phyloP scores from a whole-genome alignment of 1,140 invertebrate genomes.

The Zelostemma sp. region DNA sequence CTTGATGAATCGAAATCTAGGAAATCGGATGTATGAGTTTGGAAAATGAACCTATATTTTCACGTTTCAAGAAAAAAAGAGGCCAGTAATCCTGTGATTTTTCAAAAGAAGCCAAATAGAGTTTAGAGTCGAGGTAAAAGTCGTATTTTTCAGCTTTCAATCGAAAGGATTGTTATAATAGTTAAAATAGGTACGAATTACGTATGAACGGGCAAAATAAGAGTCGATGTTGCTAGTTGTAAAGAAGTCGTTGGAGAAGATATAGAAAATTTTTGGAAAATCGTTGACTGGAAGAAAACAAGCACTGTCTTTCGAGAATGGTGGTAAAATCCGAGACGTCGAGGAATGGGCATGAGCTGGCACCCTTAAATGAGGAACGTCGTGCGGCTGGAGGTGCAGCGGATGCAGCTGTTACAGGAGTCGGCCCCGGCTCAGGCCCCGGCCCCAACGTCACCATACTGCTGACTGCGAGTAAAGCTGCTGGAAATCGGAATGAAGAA shows the following conservation, averaged over 20 bases:
- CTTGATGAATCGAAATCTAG: too few species aligned
- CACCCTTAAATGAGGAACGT: slow-evolving; percentile 77
- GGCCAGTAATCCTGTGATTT: too few species aligned
- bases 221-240: too few species aligned
- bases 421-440: too few species aligned
- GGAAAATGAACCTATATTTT: too few species aligned
- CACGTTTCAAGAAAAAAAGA: too few species aligned
- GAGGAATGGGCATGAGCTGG: slow-evolving; percentile 81
- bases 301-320: slow-evolving; percentile 48
- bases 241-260: too few species aligned
- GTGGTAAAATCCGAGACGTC: slow-evolving; percentile 71
- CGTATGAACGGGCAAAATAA: too few species aligned
- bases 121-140: not conserved
- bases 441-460: slow-evolving; percentile 62
- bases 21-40: not conserved
- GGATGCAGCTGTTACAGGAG: too few species aligned
- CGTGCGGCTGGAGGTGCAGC: slow-evolving; percentile 56
- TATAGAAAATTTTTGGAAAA: not conserved
- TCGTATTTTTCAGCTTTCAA: not conserved
- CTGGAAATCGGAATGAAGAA: slow-evolving; percentile 61
- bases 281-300: not conserved
- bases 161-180: too few species aligned
- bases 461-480: slow-evolving; percentile 66
- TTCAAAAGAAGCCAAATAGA: not conserved
- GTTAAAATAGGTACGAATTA: too few species aligned